Percentiles rank a stretch among this genome's conserved stretches.
These are phyloP conservation scores for Oxyteleia sp. DNA, from an alignment of 2,888 invertebrate species.

Conservation along the genomic window DNA sequence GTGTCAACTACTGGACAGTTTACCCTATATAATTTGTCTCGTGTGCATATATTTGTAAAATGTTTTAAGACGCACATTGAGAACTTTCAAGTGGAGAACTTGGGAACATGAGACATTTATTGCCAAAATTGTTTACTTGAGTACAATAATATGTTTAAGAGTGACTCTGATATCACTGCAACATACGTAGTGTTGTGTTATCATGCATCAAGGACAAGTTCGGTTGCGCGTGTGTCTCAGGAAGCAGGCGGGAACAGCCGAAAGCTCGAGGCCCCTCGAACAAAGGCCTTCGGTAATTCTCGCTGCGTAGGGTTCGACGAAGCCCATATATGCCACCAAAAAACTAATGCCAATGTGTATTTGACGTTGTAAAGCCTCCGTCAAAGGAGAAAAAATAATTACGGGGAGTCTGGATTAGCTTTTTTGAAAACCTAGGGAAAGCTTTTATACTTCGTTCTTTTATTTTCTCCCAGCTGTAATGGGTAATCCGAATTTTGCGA, in stretches of 20 bases:
- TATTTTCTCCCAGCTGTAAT: too few relatives aligned
- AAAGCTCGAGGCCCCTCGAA: slow-evolving; percentile 20
- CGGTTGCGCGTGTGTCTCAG: not conserved
- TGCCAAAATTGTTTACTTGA: too few relatives aligned
- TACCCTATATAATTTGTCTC: too few relatives aligned
- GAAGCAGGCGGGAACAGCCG: slow-evolving; percentile 15
- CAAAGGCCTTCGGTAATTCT: slow-evolving; percentile 26
- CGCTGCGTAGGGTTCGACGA: slow-evolving; percentile 23
- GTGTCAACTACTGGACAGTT: too few relatives aligned
- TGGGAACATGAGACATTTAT: too few relatives aligned
- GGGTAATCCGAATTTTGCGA: too few relatives aligned
- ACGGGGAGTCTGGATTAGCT: too few relatives aligned
- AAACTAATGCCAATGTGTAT: slow-evolving; percentile 17
- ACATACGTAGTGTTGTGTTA: slow-evolving; percentile 1
- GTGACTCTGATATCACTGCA: slow-evolving; percentile 20
- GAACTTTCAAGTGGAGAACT: too few relatives aligned
- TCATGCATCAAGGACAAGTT: slow-evolving; percentile 13
- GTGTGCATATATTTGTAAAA: too few relatives aligned
- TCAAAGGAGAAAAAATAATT: slow-evolving; percentile 4
- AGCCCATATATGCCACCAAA: slow-evolving; percentile 20
- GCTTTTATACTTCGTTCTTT: too few relatives aligned
- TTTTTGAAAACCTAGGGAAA: too few relatives aligned
- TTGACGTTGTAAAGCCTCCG: slow-evolving; percentile 16
- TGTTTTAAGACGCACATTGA: too few relatives aligned
- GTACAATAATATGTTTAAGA: not conserved